Evolutionary conservation across 1,140 invertebrate genomes (phyloP), one percentile per base, ranked within the genome.

Genomic region (Campoletis sonorensis): DNA sequence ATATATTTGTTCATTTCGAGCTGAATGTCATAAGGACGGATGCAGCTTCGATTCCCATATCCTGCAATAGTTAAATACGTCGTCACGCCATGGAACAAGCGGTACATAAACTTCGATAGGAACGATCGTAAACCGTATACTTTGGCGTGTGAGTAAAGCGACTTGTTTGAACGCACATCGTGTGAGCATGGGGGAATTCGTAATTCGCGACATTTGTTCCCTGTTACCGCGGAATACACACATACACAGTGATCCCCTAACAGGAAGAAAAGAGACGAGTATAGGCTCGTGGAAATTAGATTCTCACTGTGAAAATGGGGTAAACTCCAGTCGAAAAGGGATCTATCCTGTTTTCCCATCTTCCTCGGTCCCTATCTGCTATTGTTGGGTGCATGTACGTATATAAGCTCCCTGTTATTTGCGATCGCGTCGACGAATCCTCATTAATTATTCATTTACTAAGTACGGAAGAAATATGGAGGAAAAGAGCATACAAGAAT

Each of bases 121-220:
- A 70, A 30, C 30, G 27, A 70, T 70, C 67, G 67, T 70, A 33
- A 70, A 70, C 27, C 67, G 82, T 78, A 82, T 82, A 79, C 73
- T 79, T 54, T 27, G 72, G 11, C 33, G 51, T 82, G 54, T 51
- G 70, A 18, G 33, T 37, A 58, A 51, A 30, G 37, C 70, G 67
- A n/a, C 61, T 27, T 84, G 68, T 83, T 84, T 83, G 80, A 79
- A 81, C 80, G 72, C 70, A 54, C 71, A 61, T 71, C 30, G 75
- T 64, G 78, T 75, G 72, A 64, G 67, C 76, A 76, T 79, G 58
- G 80, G 87, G 87, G 86, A 88, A 88, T 90, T 88, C 84, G 85
- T 89, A 89, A 90, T 88, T 89, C 86, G 86, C 83, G 86, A 87
- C 88, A 89, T 89, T 89, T 89, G 88, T 89, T 89, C 82, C 77